These are phyloP conservation scores for Harlomillsia oculata DNA, from an alignment of 1,140 invertebrate species.

Conservation along the genomic window DNA sequence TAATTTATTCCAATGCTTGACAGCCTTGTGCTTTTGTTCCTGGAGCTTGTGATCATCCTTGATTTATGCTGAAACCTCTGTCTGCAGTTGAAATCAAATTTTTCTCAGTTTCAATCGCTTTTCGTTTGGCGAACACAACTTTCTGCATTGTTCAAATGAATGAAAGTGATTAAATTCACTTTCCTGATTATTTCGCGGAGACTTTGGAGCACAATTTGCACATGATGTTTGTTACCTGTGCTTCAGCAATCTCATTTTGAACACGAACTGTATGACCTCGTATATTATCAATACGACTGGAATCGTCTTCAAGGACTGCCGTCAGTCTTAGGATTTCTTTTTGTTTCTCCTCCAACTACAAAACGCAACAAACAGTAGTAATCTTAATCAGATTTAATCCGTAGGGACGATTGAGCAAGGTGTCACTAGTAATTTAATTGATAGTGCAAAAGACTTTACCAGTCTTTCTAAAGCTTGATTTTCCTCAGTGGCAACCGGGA, in stretches of 20 bases:
- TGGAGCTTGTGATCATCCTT: background rate
- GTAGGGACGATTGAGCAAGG: too few species aligned
- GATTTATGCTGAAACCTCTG: background rate
- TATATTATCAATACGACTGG: background rate
- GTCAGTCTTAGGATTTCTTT: constrained; percentile 1
- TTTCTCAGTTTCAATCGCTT: constrained; percentile 4
- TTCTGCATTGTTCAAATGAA: background rate
- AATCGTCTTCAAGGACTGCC: constrained; percentile 10
- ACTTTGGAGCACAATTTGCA: too few species aligned
- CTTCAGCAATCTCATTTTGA: background rate
- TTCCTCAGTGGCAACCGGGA: constrained; percentile 60
- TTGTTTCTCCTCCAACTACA: constrained; percentile 25
- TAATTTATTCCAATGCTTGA: too few species aligned
- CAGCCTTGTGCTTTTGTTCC: too few species aligned
- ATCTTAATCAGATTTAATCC: background rate
- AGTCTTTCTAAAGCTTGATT: constrained; percentile 55
- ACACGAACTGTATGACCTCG: background rate
- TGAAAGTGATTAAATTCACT: too few species aligned
- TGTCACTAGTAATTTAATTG: background rate
- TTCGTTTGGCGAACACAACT: constrained; percentile 2
- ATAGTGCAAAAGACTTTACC: constrained; percentile 37
- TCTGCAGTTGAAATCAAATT: background rate
- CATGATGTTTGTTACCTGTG: constrained; percentile 2
- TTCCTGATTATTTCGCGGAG: too few species aligned
- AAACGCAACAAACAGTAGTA: background rate